These are phyloP conservation scores for Tetragnatha montana DNA, from an alignment of 2,888 invertebrate species.

Conservation along the genomic window DNA sequence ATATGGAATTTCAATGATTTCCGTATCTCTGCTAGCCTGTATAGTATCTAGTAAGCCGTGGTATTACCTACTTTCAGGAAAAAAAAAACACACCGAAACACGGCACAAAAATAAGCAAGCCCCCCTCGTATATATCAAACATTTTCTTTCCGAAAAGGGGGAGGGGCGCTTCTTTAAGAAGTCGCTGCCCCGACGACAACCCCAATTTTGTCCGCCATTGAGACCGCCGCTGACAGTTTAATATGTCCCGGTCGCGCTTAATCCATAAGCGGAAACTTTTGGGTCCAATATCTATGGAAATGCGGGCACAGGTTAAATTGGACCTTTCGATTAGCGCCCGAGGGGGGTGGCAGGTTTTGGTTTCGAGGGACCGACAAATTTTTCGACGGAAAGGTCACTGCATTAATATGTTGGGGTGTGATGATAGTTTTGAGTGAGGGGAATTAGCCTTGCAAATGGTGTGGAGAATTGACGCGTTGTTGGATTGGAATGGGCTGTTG, in stretches of 20 bases:
- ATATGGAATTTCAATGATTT: no score
- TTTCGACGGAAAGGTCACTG: neutral
- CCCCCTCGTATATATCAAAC: neutral
- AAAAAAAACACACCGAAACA: neutral
- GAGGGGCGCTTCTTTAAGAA: slow-evolving; percentile 10
- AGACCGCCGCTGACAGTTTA: slow-evolving; percentile 36
- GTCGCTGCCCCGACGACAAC: slow-evolving; percentile 13
- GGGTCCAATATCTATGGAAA: slow-evolving; percentile 55
- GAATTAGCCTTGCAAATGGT: neutral
- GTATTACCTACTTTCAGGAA: no score
- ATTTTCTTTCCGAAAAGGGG: neutral
- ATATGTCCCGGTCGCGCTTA: slow-evolving; percentile 18
- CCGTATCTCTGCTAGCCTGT: no score
- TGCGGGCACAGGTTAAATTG: slow-evolving; percentile 34
- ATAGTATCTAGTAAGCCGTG: no score
- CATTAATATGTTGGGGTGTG: neutral
- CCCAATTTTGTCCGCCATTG: slow-evolving; percentile 14
- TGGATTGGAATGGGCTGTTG: no score
- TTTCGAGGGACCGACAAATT: neutral
- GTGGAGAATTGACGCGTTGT: no score
- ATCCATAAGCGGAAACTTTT: slow-evolving; percentile 42
- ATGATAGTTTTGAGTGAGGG: neutral
- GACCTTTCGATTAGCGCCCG: slow-evolving; percentile 39
- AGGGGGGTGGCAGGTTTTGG: neutral
- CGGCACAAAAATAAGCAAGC: neutral